These are phyloP conservation scores for Aphelocoma californica DNA, from an alignment of 2,797 vertebrate genomes.

Conservation along the genomic window DNA sequence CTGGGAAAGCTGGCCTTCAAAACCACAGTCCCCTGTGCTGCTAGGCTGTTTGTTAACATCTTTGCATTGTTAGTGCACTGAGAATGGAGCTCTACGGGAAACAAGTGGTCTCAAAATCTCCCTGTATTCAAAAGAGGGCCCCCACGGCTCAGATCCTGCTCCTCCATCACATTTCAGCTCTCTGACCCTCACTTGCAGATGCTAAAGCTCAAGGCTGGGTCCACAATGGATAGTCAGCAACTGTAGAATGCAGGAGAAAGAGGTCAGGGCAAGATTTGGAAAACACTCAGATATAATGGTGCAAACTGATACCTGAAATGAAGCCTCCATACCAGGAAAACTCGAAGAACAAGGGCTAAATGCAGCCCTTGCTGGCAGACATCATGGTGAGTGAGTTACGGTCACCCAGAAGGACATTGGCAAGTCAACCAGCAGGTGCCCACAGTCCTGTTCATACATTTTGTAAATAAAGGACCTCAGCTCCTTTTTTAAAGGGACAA, in stretches of 20 bases:
- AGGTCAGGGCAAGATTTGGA: neutral
- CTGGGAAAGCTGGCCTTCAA: neutral
- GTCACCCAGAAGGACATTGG: neutral
- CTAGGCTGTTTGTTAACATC: neutral
- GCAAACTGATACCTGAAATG: neutral
- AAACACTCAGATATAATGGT: neutral
- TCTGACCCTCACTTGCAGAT: neutral
- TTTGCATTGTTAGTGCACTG: neutral
- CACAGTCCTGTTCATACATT: accelerated
- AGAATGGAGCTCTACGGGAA: neutral
- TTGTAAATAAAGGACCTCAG: neutral
- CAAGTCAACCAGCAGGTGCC: neutral
- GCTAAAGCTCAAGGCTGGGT: neutral
- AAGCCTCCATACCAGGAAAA: neutral
- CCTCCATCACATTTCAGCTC: neutral
- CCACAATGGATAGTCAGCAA: neutral
- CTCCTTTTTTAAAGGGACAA: neutral
- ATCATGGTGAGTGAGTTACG: neutral
- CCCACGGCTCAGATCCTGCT: neutral
- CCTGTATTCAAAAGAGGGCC: neutral
- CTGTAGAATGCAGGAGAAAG: neutral
- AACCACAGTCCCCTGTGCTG: neutral
- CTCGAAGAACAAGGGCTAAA: neutral
- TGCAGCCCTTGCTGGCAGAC: neutral
- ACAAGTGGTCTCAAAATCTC: neutral